Evolutionary conservation across 2,888 invertebrate genomes (phyloP).

Genomic region (Zaprionus lineosus): DNA sequence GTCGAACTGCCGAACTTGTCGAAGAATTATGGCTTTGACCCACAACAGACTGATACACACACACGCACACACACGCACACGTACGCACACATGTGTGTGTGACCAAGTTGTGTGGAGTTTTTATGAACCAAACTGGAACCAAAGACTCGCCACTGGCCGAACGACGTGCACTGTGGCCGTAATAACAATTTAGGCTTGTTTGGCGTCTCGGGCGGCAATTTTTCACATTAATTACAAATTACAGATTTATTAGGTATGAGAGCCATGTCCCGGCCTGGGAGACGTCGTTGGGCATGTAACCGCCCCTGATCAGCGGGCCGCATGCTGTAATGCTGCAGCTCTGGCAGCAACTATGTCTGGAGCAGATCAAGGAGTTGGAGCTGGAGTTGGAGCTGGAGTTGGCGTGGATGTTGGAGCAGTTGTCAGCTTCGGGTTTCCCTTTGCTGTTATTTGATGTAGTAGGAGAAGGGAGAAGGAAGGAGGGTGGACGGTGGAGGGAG

Average conservation of each 20-base stretch:
- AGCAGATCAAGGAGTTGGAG: no score
- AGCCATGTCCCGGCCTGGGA: constrained; percentile 22
- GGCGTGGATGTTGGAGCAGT: background rate
- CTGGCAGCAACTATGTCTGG: no score
- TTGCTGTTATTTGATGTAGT: no score
- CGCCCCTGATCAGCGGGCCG: constrained; percentile 33
- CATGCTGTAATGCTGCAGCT: constrained; percentile 1
- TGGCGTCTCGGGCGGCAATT: constrained; percentile 71
- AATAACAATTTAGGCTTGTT: constrained; percentile 79
- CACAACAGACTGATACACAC: constrained; percentile 55
- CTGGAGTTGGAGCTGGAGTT: background rate
- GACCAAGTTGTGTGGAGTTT: constrained; percentile 48
- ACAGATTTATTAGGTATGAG: constrained; percentile 78
- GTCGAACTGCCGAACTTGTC: constrained; percentile 70
- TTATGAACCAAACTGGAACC: constrained; percentile 51
- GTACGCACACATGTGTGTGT: background rate
- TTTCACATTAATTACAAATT: constrained; percentile 81
- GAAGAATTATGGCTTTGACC: constrained; percentile 79
- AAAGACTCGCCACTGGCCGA: constrained; percentile 23
- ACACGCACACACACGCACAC: constrained; percentile 12
- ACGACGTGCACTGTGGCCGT: constrained; percentile 41
- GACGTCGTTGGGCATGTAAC: constrained; percentile 34
- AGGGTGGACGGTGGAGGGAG: no score
- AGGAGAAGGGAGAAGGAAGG: no score
- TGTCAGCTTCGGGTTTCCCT: constrained; percentile 14